Conservation (phyloP, 1,140 invertebrate genomes). For the Brachionus sp. region DNA sequence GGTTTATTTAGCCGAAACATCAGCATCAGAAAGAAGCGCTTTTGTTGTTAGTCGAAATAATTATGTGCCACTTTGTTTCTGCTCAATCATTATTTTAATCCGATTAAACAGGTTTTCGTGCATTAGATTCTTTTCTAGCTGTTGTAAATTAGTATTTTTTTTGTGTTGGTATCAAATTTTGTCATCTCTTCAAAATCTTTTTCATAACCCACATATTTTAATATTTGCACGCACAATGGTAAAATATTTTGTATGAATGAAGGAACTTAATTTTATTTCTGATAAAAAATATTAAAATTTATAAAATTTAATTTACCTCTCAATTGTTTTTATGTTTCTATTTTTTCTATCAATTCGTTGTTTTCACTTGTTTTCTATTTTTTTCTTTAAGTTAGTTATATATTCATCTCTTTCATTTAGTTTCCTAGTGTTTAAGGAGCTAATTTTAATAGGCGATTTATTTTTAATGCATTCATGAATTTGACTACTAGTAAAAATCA, state of each 20-base stretch:
- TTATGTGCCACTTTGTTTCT: background rate
- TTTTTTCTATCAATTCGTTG: background rate
- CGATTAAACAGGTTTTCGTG: background rate
- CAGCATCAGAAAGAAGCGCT: background rate
- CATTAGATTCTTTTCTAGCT: background rate
- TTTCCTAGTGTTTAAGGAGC: no score
- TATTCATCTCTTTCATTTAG: background rate
- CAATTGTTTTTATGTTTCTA: background rate
- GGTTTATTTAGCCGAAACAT: background rate
- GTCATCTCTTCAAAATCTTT: background rate
- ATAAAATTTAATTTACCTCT: background rate
- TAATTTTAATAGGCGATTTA: no score
- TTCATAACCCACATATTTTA: background rate
- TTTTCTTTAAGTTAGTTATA: background rate
- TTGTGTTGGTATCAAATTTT: background rate
- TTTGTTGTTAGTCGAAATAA: background rate
- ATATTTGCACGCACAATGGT: background rate
- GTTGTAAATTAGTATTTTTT: background rate
- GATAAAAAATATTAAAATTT: background rate
- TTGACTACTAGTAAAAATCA: no score
- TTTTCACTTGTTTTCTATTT: background rate
- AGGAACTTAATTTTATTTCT: background rate
- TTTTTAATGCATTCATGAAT: no score
- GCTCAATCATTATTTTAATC: background rate
- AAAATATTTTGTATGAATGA: background rate